Conservation (phyloP, 2,113 vertebrate species). For the Labeo rohita region DNA sequence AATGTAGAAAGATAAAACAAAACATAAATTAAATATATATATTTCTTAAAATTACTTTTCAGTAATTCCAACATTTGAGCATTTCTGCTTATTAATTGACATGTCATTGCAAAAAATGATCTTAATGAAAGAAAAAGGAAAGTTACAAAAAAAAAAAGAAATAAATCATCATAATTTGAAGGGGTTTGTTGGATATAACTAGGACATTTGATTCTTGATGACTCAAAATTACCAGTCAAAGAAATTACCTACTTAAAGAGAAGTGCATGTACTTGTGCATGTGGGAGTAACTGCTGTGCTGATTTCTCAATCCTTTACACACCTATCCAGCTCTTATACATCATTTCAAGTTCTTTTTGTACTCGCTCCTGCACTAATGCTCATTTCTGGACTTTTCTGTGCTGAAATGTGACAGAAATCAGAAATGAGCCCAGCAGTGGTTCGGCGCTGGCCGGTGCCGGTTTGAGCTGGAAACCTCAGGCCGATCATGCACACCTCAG, state of each 20-base stretch:
- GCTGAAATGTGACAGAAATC: not conserved
- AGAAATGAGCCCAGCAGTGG: not conserved
- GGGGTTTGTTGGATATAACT: not conserved
- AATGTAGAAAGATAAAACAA: too few relatives aligned
- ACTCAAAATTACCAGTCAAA: not conserved
- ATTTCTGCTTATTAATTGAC: too few relatives aligned
- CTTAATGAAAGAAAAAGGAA: not conserved
- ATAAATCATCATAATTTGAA: not conserved
- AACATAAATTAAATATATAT: too few relatives aligned
- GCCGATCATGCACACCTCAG: not conserved
- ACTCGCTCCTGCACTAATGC: not conserved
- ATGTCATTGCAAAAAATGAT: not conserved
- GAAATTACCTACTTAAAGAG: not conserved
- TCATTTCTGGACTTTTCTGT: too few relatives aligned
- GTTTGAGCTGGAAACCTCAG: not conserved
- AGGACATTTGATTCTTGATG: not conserved
- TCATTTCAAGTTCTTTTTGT: not conserved
- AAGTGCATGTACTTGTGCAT: constrained; percentile 8
- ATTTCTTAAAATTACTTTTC: too few relatives aligned
- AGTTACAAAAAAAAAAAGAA: not conserved
- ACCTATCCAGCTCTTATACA: not conserved
- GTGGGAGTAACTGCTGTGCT: not conserved
- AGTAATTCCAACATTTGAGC: too few relatives aligned
- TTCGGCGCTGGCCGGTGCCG: not conserved
- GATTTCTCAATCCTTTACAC: constrained; percentile 9